Conservation (phyloP, 2,888 invertebrate genomes). For the Drosophila mettleri region DNA sequence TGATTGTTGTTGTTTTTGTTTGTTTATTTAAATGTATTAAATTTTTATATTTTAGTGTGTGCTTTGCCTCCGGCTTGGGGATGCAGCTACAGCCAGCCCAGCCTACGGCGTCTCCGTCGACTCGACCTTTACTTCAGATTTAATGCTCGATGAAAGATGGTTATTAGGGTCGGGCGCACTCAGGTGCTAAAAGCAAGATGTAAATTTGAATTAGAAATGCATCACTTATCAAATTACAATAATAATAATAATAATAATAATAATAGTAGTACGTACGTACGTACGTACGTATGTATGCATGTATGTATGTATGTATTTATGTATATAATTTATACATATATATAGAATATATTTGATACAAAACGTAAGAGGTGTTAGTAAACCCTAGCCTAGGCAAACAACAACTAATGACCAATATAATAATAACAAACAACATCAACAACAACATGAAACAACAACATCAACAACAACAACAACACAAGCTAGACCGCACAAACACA, state of each 20-base stretch:
- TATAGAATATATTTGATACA: conserved; percentile 2
- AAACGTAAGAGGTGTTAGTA: conserved; percentile 50
- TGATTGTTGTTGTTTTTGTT: background rate
- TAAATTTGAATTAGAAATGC: conserved; percentile 46
- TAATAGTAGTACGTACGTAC: conserved; percentile 13
- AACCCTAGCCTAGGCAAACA: conserved; percentile 72
- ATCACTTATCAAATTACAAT: background rate
- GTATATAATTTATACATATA: background rate
- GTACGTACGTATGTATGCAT: conserved; percentile 31
- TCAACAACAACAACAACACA: conserved; percentile 30
- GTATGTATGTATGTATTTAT: background rate
- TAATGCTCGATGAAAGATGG: conserved; percentile 88
- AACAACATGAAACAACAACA: conserved; percentile 22
- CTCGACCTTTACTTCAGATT: conserved; percentile 91
- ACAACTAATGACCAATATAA: conserved; percentile 64
- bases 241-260: background rate
- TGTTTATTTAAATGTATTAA: conserved; percentile 8
- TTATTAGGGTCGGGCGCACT: conserved; percentile 93
- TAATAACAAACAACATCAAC: conserved; percentile 57
- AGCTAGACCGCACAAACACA: conserved; percentile 51
- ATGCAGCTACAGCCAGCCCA: conserved; percentile 36
- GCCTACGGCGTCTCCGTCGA: conserved; percentile 92
- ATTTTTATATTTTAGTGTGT: conserved; percentile 7
- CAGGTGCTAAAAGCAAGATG: conserved; percentile 88
- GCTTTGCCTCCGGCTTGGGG: conserved; percentile 42